Evolutionary conservation across 1,140 invertebrate species (phyloP).

Genomic region (Neodiprion fabricii): DNA sequence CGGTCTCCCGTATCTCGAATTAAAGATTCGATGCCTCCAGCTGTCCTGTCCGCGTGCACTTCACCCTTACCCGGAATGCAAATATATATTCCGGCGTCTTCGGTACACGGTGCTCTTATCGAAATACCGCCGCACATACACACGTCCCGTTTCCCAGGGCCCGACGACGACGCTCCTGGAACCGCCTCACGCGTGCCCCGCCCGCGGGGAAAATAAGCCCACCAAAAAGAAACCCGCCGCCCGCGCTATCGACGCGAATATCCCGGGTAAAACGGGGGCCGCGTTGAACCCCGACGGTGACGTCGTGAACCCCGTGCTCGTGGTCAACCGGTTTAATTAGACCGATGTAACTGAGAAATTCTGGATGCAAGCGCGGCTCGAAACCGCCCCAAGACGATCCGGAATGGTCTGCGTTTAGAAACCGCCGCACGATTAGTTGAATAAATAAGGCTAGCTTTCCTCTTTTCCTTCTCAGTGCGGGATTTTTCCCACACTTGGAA

Average conservation of each 20-base stretch:
- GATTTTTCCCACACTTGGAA: no score
- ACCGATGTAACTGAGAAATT: background rate
- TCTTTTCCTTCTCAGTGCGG: no score
- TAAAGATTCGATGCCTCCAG: slow-evolving; percentile 60
- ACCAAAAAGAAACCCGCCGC: no score
- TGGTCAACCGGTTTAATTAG: slow-evolving; percentile 28
- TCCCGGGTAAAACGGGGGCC: no score
- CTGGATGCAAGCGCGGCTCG: background rate
- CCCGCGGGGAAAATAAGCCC: slow-evolving; percentile 47
- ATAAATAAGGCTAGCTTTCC: no score
- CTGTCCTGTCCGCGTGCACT: slow-evolving; percentile 57
- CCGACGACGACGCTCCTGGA: slow-evolving; percentile 19
- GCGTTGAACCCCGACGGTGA: background rate
- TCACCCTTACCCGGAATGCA: slow-evolving; percentile 48
- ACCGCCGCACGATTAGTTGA: no score
- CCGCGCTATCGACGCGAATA: no score
- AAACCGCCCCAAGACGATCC: no score
- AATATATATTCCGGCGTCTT: slow-evolving; percentile 42
- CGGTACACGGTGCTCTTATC: slow-evolving; percentile 1
- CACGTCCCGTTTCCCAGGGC: background rate
- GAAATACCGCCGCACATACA: background rate
- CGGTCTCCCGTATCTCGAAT: slow-evolving; percentile 52
- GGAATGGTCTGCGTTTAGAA: no score
- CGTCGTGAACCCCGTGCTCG: slow-evolving; percentile 16
- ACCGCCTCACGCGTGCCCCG: slow-evolving; percentile 41